phyloP scores from a whole-genome alignment of 2,888 invertebrate species.

The Sacculina carcini region DNA sequence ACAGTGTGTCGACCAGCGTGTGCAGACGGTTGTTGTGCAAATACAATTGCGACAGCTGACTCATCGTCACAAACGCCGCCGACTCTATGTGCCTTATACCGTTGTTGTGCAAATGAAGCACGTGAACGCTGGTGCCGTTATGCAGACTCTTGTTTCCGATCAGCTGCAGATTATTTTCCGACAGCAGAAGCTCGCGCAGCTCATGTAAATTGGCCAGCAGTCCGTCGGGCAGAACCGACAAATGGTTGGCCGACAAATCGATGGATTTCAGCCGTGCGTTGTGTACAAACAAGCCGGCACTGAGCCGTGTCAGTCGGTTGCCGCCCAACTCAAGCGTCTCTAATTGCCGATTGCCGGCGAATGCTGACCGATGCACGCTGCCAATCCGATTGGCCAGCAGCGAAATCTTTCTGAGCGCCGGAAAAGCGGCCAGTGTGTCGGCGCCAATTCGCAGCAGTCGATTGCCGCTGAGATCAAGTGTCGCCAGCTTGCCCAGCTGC shows the following conservation, averaged over 20 bases:
- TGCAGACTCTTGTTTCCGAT: slow-evolving; percentile 11
- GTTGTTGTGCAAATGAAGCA: slow-evolving; percentile 13
- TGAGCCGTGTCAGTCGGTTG: slow-evolving; percentile 24
- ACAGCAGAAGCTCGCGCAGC: slow-evolving; percentile 52
- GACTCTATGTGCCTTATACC: slow-evolving; percentile 12
- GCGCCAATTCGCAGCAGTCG: slow-evolving; percentile 45
- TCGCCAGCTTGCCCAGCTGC: slow-evolving; percentile 39
- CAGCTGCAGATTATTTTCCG: slow-evolving; percentile 42
- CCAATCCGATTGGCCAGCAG: slow-evolving; percentile 62
- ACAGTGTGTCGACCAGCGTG: slow-evolving; percentile 10
- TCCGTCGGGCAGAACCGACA: slow-evolving; percentile 47
- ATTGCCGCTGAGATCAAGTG: slow-evolving; percentile 63
- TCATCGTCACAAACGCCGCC: slow-evolving; percentile 11
- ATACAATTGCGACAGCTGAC: slow-evolving; percentile 12
- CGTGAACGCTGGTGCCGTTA: slow-evolving; percentile 12
- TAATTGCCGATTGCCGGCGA: slow-evolving; percentile 40
- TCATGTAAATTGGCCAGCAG: slow-evolving; percentile 53
- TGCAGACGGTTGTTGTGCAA: slow-evolving; percentile 12
- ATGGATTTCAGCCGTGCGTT: slow-evolving; percentile 51
- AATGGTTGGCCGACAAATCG: slow-evolving; percentile 66
- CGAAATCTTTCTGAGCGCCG: slow-evolving; percentile 41
- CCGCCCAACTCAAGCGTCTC: slow-evolving; percentile 64
- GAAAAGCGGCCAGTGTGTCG: slow-evolving; percentile 52
- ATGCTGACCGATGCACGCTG: slow-evolving; percentile 45
- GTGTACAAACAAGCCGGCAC: slow-evolving; percentile 36